These are phyloP conservation scores for Brassicogethes aeneus DNA, from an alignment of 2,888 invertebrate species.

Conservation along the genomic window DNA sequence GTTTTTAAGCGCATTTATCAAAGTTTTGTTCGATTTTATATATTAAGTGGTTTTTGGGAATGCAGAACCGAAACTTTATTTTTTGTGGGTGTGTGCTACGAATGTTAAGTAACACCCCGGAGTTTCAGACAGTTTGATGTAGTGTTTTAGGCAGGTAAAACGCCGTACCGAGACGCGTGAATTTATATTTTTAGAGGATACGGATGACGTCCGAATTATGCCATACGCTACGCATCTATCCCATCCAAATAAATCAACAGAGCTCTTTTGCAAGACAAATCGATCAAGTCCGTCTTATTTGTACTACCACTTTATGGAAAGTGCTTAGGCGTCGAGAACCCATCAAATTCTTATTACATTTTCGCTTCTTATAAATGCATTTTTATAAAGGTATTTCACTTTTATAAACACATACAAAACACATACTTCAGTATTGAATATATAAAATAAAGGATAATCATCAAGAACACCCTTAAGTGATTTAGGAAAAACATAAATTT, in stretches of 20 bases:
- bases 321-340: too few relatives aligned
- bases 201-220: not conserved
- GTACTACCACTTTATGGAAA: too few relatives aligned
- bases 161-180: slow-evolving; percentile 8
- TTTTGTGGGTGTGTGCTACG: slow-evolving; percentile 8
- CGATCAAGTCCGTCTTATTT: not conserved
- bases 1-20: slow-evolving; percentile 10
- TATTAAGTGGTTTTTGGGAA: slow-evolving; percentile 12
- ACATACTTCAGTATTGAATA: too few relatives aligned
- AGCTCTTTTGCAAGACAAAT: not conserved
- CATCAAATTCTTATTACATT: too few relatives aligned
- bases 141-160: slow-evolving; percentile 28
- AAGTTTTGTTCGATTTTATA: slow-evolving; percentile 17
- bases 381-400: too few relatives aligned
- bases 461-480: too few relatives aligned
- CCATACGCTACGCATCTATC: slow-evolving; percentile 12
- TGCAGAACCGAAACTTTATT: slow-evolving; percentile 20
- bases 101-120: slow-evolving; percentile 13
- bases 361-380: too few relatives aligned
- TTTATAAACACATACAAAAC: too few relatives aligned
- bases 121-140: slow-evolving; percentile 32
- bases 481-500: too few relatives aligned
- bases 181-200: slow-evolving; percentile 1
- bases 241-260: slow-evolving; percentile 13
- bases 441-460: too few relatives aligned